phyloP scores from a whole-genome alignment of 2,888 invertebrate genomes.

The Conchocele bisecta region DNA sequence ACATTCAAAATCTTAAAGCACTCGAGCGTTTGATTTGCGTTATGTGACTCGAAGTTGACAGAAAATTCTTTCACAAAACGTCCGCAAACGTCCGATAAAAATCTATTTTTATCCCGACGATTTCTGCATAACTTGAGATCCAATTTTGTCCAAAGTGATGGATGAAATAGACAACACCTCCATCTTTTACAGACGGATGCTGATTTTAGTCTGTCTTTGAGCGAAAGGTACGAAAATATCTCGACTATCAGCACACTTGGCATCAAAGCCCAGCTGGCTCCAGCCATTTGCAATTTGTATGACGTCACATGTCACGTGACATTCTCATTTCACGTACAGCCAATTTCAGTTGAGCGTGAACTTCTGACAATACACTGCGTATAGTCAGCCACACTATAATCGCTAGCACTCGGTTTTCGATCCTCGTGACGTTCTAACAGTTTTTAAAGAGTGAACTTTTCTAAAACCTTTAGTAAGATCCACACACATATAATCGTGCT shows the following conservation, averaged over 20 bases:
- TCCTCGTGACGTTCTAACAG: too few species aligned
- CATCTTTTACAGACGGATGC: constrained; percentile 85
- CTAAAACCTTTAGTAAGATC: too few species aligned
- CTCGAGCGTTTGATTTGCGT: constrained; percentile 74
- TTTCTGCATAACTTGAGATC: constrained; percentile 64
- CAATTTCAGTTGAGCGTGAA: too few species aligned
- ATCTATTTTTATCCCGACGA: constrained; percentile 72
- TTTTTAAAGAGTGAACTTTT: too few species aligned
- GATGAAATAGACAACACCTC: constrained; percentile 83
- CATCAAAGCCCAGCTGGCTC: constrained; percentile 73
- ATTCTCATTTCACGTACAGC: too few species aligned
- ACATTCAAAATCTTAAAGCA: constrained; percentile 73
- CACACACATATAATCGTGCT: too few species aligned
- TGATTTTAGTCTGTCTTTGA: constrained; percentile 84
- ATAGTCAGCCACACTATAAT: too few species aligned
- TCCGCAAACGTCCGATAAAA: constrained; percentile 79
- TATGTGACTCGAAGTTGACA: constrained; percentile 79
- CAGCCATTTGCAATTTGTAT: constrained; percentile 61
- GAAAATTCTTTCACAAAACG: constrained; percentile 78
- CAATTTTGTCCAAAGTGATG: constrained; percentile 78
- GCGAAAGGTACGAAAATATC: constrained; percentile 84
- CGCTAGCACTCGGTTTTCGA: too few species aligned
- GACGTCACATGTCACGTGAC: constrained; percentile 57
- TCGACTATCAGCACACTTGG: constrained; percentile 81
- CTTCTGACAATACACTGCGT: too few species aligned